phyloP scores from a whole-genome alignment of 2,113 vertebrate species.

The Vicugna pacos region DNA sequence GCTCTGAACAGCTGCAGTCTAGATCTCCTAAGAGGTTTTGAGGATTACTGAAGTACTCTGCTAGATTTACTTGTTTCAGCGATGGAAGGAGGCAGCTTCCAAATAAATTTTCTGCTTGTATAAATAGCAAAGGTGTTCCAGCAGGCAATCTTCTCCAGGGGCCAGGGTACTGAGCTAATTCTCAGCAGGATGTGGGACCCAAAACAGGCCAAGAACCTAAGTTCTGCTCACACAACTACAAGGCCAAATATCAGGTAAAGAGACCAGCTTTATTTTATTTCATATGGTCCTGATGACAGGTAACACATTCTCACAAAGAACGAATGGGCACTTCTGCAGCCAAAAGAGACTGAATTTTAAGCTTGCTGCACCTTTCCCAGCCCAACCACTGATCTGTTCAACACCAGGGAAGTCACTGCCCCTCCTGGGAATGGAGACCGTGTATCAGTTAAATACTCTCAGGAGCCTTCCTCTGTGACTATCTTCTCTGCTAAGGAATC shows the following conservation, averaged over 20 bases:
- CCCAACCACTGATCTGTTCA: not conserved
- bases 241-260: not conserved
- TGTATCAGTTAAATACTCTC: not conserved
- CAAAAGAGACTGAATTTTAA: not conserved
- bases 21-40: constrained; percentile 2
- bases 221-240: constrained; percentile 9
- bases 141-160: not conserved
- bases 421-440: constrained; percentile 23
- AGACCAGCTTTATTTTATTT: constrained; percentile 51
- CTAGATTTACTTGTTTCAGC: constrained; percentile 13
- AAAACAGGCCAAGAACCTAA: constrained; percentile 49
- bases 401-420: constrained; percentile 77
- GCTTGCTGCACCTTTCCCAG: not conserved
- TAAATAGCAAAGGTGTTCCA: not conserved
- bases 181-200: constrained; percentile 25
- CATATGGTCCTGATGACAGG: not conserved
- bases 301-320: not conserved
- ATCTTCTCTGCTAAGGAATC: constrained; percentile 33
- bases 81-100: not conserved
- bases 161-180: not conserved
- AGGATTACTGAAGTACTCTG: not conserved
- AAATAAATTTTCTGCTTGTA: not conserved
- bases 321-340: not conserved
- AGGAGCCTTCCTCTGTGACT: not conserved
- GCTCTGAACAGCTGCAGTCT: not conserved